Evolutionary conservation across 2,888 invertebrate genomes (phyloP), one percentile per base, ranked within the genome.

Genomic region (Diaperis boleti): DNA sequence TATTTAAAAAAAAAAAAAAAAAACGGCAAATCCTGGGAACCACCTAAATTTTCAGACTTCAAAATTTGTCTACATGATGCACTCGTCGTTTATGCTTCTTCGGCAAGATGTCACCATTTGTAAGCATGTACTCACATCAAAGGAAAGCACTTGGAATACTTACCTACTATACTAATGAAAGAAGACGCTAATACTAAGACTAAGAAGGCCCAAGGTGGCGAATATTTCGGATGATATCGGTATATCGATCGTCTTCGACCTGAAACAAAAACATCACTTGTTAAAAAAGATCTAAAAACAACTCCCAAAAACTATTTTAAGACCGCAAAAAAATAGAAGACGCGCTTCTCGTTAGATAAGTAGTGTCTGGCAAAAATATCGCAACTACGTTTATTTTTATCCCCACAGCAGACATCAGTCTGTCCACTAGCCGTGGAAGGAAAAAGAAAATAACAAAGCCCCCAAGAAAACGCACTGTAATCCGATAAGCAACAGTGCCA

Each of bases 161-260:
- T 74, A 81, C 81, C 81, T 74, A 80, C 80, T 80, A 81, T 79
- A 79, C 78, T 81, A 78, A 80, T 76, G 78, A 81, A 79, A 72
- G 79, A 80, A 71, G 79, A 76, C 66, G 77, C 76, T 79, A 80
- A 74, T 71, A 81, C 78, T 80, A 81, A 74, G 73, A 78, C 78
- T 79, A 81, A 76, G 74, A 80, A 78, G 71, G 79, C 77, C 79
- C 79, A 79, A 71, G 79, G 77, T 59, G 80, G 81, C 68, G 81
- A 80, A 69, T 78, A 79, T 72, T 80, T 80, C 67, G 78, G 78
- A 65, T 75, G 74, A 69, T 77, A 76, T 59, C 75, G 72, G 69
- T 76, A 76, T 20, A 67, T 66, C 65, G 76, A 72, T 76, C 81
- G 80, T 81, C 81, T 80, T 76, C 81, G 76, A 67, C 81, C 81